These are phyloP conservation scores for Notarius quadriscutis DNA, from an alignment of 2,113 vertebrate genomes.

Conservation along the genomic window DNA sequence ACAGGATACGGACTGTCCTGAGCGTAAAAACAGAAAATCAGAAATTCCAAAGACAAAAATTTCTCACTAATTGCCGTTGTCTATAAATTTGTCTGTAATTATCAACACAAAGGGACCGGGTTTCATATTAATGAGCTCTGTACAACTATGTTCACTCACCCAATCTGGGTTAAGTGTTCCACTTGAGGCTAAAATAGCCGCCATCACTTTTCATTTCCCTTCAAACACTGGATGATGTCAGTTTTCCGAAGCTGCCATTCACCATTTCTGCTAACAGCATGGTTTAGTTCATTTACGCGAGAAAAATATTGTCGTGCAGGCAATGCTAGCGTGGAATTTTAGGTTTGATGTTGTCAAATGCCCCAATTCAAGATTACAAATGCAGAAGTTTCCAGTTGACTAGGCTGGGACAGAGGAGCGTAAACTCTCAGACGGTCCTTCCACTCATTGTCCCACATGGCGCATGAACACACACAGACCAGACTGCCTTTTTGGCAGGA, in stretches of 20 bases:
- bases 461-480: constrained; percentile 34
- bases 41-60: neutral
- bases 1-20: neutral
- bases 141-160: constrained; percentile 12
- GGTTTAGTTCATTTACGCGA: constrained; percentile 59
- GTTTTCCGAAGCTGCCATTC: constrained; percentile 39
- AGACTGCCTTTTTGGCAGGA: constrained; percentile 73
- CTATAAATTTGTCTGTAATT: constrained; percentile 22
- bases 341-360: constrained; percentile 63
- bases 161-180: constrained; percentile 53
- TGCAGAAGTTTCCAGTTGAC: constrained; percentile 73
- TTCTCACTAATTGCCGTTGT: neutral
- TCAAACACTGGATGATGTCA: constrained; percentile 25
- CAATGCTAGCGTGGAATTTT: constrained; percentile 57
- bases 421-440: constrained; percentile 62
- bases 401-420: constrained; percentile 62
- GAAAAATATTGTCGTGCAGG: constrained; percentile 60
- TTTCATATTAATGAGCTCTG: constrained; percentile 51
- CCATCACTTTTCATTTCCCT: constrained; percentile 26
- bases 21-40: neutral
- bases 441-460: constrained; percentile 69
- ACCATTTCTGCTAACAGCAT: constrained; percentile 51
- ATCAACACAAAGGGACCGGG: constrained; percentile 23
- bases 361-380: constrained; percentile 63
- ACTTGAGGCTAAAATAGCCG: constrained; percentile 51